phyloP scores from a whole-genome alignment of 2,797 vertebrate genomes.

The Margarornis squamiger region DNA sequence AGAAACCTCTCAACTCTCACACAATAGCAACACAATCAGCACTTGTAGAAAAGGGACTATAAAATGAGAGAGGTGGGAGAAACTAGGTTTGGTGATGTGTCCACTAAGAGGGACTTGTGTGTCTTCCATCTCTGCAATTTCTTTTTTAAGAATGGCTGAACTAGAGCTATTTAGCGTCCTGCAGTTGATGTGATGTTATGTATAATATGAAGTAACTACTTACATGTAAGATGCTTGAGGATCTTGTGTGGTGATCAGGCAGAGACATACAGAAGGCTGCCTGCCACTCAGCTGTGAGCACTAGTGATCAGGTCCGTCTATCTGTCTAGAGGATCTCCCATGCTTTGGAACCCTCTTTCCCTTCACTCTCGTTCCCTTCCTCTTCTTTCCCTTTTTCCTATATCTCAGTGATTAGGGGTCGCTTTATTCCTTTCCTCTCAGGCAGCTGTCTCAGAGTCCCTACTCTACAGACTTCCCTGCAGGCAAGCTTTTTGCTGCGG shows the following conservation, averaged over 20 bases:
- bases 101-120: not conserved
- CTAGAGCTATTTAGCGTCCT: not conserved
- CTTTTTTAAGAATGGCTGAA: not conserved
- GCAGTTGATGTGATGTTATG: fast-evolving
- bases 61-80: not conserved
- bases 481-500: not conserved
- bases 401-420: not conserved
- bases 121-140: not conserved
- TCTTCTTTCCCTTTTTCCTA: not conserved
- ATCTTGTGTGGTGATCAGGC: not conserved
- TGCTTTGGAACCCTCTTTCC: not conserved
- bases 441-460: not conserved
- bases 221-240: fast-evolving
- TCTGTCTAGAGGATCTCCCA: not conserved
- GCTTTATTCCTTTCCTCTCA: not conserved
- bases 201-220: not conserved
- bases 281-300: not conserved
- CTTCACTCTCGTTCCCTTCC: fast-evolving
- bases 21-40: not conserved
- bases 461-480: not conserved
- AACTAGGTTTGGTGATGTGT: not conserved
- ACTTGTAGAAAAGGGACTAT: not conserved
- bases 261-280: not conserved
- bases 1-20: not conserved
- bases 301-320: not conserved